A percentile compares a stretch with the other conserved stretches of the same genome.
These are phyloP conservation scores for Prunella strophiata DNA, from an alignment of 2,797 vertebrate species.

Conservation along the genomic window DNA sequence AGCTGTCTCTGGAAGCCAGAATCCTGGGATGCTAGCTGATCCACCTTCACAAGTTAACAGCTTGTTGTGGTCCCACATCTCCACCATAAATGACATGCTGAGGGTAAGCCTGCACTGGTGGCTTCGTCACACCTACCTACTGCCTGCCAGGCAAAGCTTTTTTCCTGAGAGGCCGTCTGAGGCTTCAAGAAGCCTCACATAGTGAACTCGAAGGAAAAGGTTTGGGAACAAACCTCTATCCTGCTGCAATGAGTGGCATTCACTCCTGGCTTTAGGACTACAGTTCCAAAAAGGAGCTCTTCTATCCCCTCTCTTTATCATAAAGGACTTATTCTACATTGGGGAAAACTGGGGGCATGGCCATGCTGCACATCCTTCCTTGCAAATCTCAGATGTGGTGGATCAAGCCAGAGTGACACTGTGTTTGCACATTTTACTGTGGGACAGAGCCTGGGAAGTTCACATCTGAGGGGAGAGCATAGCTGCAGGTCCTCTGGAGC, in stretches of 20 bases:
- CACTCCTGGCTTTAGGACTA: neutral
- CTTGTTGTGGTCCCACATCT: neutral
- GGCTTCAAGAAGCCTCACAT: neutral
- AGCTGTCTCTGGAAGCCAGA: neutral
- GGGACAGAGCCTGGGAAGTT: neutral
- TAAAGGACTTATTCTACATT: neutral
- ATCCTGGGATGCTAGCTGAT: neutral
- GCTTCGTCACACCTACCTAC: neutral
- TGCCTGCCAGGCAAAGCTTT: neutral
- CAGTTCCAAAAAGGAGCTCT: neutral
- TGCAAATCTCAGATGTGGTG: neutral
- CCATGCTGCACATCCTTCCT: neutral
- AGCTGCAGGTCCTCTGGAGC: neutral
- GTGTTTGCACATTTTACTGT: neutral
- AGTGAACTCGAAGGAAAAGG: neutral
- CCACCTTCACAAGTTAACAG: neutral
- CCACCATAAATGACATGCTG: neutral
- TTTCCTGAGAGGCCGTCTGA: neutral
- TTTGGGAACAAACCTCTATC: neutral
- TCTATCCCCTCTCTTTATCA: neutral
- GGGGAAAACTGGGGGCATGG: neutral
- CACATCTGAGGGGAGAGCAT: neutral
- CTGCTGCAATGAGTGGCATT: neutral
- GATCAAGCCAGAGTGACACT: neutral
- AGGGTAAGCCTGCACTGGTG: neutral